These are phyloP conservation scores for Pimephales promelas DNA, from an alignment of 2,113 vertebrate genomes.

Conservation along the genomic window DNA sequence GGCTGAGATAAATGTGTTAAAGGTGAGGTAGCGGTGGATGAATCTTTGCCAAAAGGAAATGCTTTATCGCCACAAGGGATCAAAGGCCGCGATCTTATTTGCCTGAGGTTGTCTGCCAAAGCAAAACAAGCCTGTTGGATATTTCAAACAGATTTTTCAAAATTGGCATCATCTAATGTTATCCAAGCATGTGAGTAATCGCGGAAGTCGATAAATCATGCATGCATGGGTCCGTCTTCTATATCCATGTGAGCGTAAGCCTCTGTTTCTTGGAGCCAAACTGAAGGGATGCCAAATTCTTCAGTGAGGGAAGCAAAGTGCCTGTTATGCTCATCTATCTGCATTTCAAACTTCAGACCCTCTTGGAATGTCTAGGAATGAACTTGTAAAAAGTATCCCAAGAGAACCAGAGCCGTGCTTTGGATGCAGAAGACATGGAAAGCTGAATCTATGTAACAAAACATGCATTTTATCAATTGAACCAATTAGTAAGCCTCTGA, in stretches of 20 bases:
- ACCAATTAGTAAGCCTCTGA: neutral
- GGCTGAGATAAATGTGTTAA: slow-evolving; percentile 22
- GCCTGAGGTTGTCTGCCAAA: slow-evolving; percentile 1
- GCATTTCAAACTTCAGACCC: neutral
- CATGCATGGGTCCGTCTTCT: neutral
- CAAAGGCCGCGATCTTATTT: slow-evolving; percentile 14
- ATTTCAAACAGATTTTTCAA: slow-evolving; percentile 19
- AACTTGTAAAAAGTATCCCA: slow-evolving; percentile 6
- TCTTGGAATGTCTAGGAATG: slow-evolving; percentile 19
- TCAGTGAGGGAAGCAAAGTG: neutral
- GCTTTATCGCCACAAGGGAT: slow-evolving; percentile 1
- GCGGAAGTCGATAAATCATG: slow-evolving; percentile 20
- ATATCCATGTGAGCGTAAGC: neutral
- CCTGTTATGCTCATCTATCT: slow-evolving; percentile 11
- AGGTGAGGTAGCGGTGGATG: neutral
- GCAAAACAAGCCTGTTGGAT: neutral
- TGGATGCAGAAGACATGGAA: neutral
- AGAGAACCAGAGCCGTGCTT: neutral
- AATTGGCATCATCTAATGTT: slow-evolving; percentile 14
- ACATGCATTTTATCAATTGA: neutral
- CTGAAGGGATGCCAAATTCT: slow-evolving; percentile 15
- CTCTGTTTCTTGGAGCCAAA: slow-evolving; percentile 21
- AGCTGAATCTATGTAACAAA: neutral
- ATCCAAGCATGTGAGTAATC: neutral
- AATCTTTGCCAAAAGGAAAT: neutral